Percentiles rank a stretch among this genome's conserved stretches.
Evolutionary conservation across 2,113 vertebrate genomes (phyloP).

Genomic region (Ciconia maguari): DNA sequence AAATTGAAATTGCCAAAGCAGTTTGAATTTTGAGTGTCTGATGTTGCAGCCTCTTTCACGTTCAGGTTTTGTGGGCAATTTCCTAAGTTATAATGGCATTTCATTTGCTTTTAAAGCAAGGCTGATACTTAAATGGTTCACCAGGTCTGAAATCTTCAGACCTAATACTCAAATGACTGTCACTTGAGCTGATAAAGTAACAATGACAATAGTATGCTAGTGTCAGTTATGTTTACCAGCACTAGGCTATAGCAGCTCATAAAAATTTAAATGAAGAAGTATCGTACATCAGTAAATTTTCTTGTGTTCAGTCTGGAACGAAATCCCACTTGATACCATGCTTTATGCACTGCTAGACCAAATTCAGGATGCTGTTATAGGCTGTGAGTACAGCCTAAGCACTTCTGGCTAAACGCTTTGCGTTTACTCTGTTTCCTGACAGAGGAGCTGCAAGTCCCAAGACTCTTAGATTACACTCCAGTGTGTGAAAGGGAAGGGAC

Average conservation of each 20-base stretch:
- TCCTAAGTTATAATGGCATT: background rate
- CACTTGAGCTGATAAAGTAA: background rate
- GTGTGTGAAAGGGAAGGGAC: background rate
- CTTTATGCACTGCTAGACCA: background rate
- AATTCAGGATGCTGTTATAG: background rate
- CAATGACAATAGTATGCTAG: background rate
- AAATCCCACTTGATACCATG: accelerated
- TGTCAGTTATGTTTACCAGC: background rate
- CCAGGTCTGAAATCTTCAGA: background rate
- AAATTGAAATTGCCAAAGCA: background rate
- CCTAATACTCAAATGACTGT: background rate
- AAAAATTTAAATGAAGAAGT: background rate
- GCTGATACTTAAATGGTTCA: background rate
- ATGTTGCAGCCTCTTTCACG: background rate
- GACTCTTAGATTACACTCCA: background rate
- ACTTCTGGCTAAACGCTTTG: background rate
- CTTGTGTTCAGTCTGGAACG: background rate
- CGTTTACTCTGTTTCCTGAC: background rate
- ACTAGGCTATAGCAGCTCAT: background rate
- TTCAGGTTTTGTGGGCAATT: background rate
- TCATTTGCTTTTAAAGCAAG: background rate
- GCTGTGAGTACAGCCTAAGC: background rate
- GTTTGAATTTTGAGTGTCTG: background rate
- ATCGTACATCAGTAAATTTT: background rate
- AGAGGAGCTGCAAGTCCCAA: background rate